A percentile compares a stretch with the other conserved stretches of the same genome.
Conservation (phyloP, 1,140 invertebrate species). For the Aphidius gifuensis region DNA sequence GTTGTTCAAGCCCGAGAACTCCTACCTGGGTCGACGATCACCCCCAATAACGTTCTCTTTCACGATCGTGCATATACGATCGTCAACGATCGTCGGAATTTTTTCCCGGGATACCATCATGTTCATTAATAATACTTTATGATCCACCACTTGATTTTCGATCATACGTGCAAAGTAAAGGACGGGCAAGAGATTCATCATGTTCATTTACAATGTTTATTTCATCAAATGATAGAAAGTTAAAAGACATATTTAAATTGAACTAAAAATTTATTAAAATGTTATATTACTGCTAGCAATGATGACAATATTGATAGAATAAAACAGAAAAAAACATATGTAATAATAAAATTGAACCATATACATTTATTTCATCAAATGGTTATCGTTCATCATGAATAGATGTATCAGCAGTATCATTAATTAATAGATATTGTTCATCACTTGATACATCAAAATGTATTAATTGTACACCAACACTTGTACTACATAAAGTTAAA, state of each 20-base stretch:
- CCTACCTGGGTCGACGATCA: too few relatives aligned
- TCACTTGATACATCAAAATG: conserved; percentile 80
- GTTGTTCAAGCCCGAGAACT: too few relatives aligned
- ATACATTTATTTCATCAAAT: conserved; percentile 47
- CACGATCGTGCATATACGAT: too few relatives aligned
- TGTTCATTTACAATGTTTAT: conserved; percentile 62
- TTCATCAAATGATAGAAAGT: conserved; percentile 28
- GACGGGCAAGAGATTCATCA: conserved; percentile 59
- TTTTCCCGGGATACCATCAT: conserved; percentile 75
- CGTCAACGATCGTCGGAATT: too few relatives aligned
- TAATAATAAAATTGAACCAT: conserved; percentile 52
- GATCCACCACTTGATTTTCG: conserved; percentile 66
- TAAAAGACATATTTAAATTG: conserved; percentile 12
- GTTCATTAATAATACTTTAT: conserved; percentile 80
- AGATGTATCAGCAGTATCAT: conserved; percentile 63
- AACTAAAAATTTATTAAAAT: neutral
- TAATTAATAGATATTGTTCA: conserved; percentile 79
- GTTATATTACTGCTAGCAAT: conserved; percentile 58
- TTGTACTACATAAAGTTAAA: conserved; percentile 45
- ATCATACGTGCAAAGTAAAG: conserved; percentile 76
- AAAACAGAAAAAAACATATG: conserved; percentile 44
- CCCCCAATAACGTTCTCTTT: too few relatives aligned
- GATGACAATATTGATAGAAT: conserved; percentile 54
- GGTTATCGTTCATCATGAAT: conserved; percentile 56
- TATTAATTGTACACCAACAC: conserved; percentile 70